Conservation (phyloP, 2,113 vertebrate species). For the Oreochromis niloticus region DNA sequence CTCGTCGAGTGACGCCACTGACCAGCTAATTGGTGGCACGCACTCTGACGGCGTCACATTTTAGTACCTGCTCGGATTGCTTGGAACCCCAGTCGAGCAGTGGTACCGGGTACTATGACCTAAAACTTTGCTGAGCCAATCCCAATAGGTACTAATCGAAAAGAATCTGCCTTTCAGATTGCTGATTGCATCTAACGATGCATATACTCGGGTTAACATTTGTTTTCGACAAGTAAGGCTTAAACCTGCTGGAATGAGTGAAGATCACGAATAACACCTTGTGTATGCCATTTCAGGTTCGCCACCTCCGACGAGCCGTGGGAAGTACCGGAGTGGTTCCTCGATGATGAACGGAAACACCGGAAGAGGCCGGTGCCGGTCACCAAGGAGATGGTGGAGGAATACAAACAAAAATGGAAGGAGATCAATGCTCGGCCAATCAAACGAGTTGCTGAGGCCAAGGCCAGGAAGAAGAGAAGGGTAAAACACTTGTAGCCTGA, state of each 20-base stretch:
- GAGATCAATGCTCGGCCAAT: conserved; percentile 93
- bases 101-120: background rate
- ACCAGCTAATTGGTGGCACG: background rate
- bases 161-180: background rate
- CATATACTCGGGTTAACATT: background rate
- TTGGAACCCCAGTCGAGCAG: background rate
- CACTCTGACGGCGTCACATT: background rate
- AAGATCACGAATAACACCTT: background rate
- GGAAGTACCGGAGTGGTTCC: conserved; percentile 90
- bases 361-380: conserved; percentile 77
- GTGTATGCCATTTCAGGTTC: conserved; percentile 67
- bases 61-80: background rate
- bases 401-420: conserved; percentile 86
- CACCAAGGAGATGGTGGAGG: conserved; percentile 84
- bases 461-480: conserved; percentile 93
- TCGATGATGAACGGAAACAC: conserved; percentile 85
- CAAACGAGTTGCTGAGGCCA: conserved; percentile 93
- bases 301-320: conserved; percentile 80
- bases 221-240: background rate
- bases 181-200: background rate
- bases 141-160: background rate
- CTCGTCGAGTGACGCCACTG: background rate
- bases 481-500: conserved; percentile 60
- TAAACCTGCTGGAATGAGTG: background rate
- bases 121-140: background rate